A percentile compares a stretch with the other conserved stretches of the same genome.
phyloP scores from a whole-genome alignment of 1,140 invertebrate species.

The Coenobita brevimanus region DNA sequence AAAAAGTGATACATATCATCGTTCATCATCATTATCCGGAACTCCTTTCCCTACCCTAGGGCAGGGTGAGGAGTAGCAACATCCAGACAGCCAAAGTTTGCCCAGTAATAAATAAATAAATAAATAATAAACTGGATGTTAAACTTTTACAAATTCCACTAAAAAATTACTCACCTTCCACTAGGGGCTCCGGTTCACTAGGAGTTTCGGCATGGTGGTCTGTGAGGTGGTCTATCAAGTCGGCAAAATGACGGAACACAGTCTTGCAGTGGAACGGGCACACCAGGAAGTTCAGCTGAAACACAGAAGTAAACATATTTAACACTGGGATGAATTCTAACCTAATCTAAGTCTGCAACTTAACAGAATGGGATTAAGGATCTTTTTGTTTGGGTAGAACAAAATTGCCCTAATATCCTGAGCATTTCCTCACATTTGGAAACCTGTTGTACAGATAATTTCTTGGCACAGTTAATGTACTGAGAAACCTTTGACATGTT shows the following conservation, averaged over 20 bases:
- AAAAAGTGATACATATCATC: too few species aligned
- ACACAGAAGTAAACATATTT: not conserved
- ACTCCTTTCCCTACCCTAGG: too few species aligned
- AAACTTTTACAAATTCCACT: not conserved
- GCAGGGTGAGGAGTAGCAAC: too few species aligned
- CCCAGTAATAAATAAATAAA: too few species aligned
- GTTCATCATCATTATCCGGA: too few species aligned
- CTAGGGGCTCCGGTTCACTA: not conserved
- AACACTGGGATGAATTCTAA: not conserved
- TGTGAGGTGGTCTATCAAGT: constrained; percentile 29
- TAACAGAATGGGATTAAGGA: not conserved
- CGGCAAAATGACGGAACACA: constrained; percentile 12
- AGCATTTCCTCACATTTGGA: too few species aligned
- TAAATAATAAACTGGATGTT: not conserved
- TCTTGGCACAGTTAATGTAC: too few species aligned
- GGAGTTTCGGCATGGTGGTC: not conserved
- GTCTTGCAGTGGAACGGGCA: constrained; percentile 49
- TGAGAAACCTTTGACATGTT: too few species aligned
- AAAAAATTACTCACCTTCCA: constrained; percentile 26
- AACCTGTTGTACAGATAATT: too few species aligned
- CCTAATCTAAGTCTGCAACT: not conserved
- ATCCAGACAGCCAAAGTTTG: too few species aligned
- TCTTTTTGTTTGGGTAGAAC: too few species aligned
- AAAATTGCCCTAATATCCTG: too few species aligned
- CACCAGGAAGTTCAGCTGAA: constrained; percentile 48